Base-by-base conservation (phyloP, 2,888 invertebrate genomes). In the Serrognathus titanus region DNA sequence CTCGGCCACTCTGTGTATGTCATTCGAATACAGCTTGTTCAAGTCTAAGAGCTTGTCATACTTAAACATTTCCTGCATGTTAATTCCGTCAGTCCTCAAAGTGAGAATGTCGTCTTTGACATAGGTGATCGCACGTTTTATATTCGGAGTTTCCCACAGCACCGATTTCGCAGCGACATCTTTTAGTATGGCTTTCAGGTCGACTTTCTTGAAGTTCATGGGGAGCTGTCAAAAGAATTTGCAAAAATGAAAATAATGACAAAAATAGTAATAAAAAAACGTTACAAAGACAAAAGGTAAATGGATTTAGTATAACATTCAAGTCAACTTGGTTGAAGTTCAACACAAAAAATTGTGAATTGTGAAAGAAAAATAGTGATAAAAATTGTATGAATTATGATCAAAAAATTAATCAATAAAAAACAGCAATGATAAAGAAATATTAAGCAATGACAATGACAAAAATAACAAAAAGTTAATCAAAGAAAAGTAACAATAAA, bases 71-170 rank as follows among this genome's bases (percentile, higher is more conserved):
- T 93, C 93, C 83, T 88, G 66, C 3, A 98, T 88, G 72, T 98
- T 98, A 49, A 97, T 90, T 3, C 98, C 99, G 71, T 99, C 98
- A 0, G 98, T 98, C 77, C 93, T 92, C 1, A 99, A 80, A 60
- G 86, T 83, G 0, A 88, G 76, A 12, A 68, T 78, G 13, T 83
- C 79, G 48, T 84, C 81, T 67, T 87, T 87, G 69, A 83, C 82
- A 60, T 88, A 89, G 0, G 92, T 87, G 53, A 97, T 92, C 0
- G 95, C 94, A 56, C 92, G 83, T 68, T 86, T 91, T 57, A 98
- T 94, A 41, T 86, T 82, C 1, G 86, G 84, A 0, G 92, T 85
- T 77, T 94, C 87, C 75, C 91, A 87, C 7, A 98, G 81, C 0
- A 95, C 84, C 0, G 90, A 84, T 69, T 84, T 89, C 38, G 76